Conservation (phyloP, 1,140 invertebrate species). For the Mactra quadrangularis region DNA sequence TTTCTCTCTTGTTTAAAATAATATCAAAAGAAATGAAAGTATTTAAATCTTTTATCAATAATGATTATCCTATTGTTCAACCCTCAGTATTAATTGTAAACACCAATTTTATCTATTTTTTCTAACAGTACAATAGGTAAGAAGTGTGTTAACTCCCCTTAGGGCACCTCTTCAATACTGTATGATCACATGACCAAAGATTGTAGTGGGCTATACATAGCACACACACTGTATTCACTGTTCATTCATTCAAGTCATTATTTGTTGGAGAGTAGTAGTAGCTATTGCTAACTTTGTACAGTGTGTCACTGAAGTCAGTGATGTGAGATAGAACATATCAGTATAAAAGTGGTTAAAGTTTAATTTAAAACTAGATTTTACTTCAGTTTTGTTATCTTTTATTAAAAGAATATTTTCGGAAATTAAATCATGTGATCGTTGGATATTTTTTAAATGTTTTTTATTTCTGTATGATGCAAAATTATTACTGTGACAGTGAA, state of each 20-base stretch:
- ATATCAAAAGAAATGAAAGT: no score
- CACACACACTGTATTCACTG: conserved; percentile 24
- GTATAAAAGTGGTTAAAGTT: not conserved
- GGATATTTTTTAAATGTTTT: not conserved
- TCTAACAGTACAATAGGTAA: conserved; percentile 28
- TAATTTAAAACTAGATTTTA: not conserved
- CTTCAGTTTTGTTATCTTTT: not conserved
- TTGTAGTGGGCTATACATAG: no score
- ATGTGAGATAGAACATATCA: not conserved
- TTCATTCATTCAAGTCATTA: conserved; percentile 44
- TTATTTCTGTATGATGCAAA: conserved; percentile 16
- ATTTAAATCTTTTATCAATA: not conserved
- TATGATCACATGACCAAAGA: conserved; percentile 19
- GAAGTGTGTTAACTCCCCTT: conserved; percentile 42
- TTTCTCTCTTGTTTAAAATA: no score
- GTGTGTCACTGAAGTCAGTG: not conserved
- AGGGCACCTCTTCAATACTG: conserved; percentile 18
- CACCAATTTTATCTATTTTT: conserved; percentile 28
- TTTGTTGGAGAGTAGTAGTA: conserved; percentile 16
- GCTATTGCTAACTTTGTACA: not conserved
- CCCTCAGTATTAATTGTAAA: no score
- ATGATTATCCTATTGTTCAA: conserved; percentile 29
- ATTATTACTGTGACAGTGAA: not conserved
- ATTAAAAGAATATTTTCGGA: not conserved
- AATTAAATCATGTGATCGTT: conserved; percentile 8